Conservation (phyloP, 2,888 invertebrate genomes). For the Cylloceria caligata region DNA sequence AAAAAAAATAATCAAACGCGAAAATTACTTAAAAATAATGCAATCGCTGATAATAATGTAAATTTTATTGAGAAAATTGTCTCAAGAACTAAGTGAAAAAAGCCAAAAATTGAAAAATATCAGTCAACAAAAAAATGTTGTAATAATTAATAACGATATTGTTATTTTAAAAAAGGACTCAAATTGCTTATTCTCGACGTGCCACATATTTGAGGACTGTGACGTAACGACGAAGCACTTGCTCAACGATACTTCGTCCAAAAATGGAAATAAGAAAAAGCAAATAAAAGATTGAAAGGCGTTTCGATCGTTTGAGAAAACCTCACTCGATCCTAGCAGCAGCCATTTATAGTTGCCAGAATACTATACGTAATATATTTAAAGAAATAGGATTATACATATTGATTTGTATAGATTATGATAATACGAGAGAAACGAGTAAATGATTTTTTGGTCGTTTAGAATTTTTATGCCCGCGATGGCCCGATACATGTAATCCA, state of each 20-base stretch:
- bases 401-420: constrained; percentile 57
- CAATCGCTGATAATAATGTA: no score
- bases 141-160: background rate
- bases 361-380: constrained; percentile 71
- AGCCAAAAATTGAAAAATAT: background rate
- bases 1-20: no score
- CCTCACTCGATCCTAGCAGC: constrained; percentile 42
- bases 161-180: no score
- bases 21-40: no score
- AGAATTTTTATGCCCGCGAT: constrained; percentile 81
- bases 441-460: constrained; percentile 70
- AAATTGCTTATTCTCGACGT: constrained; percentile 29
- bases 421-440: constrained; percentile 43
- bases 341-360: constrained; percentile 59
- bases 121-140: background rate
- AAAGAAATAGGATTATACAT: constrained; percentile 37
- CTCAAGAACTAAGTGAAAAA: background rate
- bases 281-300: constrained; percentile 19
- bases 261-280: constrained; percentile 9
- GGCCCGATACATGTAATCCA: constrained; percentile 83
- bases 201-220: constrained; percentile 35
- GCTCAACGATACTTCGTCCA: constrained; percentile 57
- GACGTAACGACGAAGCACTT: constrained; percentile 50
- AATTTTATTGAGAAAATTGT: no score
- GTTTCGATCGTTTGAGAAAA: constrained; percentile 47